A percentile compares a stretch with the other conserved stretches of the same genome.
These are phyloP conservation scores for Folsomia candida DNA, from an alignment of 2,888 invertebrate species.

Conservation along the genomic window DNA sequence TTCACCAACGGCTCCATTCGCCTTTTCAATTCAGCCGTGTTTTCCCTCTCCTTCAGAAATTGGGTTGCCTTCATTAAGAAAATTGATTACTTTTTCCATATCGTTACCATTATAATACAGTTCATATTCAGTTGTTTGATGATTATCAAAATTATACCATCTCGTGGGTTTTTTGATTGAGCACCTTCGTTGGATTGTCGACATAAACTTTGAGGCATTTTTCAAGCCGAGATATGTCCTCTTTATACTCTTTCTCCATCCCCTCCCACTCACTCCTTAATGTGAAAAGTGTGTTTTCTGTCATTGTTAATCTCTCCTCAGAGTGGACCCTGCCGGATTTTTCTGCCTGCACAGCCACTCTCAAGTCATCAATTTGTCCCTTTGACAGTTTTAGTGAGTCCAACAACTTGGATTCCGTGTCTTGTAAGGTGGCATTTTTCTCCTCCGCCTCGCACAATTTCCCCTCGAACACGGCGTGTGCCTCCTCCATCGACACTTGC, in stretches of 20 bases:
- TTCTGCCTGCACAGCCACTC: neutral
- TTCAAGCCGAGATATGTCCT: neutral
- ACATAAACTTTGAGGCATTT: no score
- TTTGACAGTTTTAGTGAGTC: neutral
- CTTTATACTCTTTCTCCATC: neutral
- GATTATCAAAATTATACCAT: no score
- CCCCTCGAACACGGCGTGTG: neutral
- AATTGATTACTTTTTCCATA: no score
- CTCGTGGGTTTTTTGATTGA: no score
- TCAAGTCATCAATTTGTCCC: neutral
- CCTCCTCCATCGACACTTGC: neutral
- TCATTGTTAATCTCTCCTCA: neutral
- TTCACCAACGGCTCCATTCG: no score
- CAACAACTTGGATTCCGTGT: neutral
- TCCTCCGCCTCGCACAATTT: neutral
- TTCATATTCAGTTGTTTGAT: no score
- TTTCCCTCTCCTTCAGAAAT: no score
- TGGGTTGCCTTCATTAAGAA: no score
- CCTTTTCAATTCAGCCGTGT: no score
- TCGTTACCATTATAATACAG: no score
- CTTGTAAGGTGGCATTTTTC: neutral
- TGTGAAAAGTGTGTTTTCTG: neutral
- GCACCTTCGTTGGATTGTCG: no score
- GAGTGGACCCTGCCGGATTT: neutral
- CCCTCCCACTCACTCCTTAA: neutral